A percentile compares a stretch with the other conserved stretches of the same genome.
These are phyloP conservation scores for Macroteleia sp. DNA, from an alignment of 2,888 invertebrate genomes.

Conservation along the genomic window DNA sequence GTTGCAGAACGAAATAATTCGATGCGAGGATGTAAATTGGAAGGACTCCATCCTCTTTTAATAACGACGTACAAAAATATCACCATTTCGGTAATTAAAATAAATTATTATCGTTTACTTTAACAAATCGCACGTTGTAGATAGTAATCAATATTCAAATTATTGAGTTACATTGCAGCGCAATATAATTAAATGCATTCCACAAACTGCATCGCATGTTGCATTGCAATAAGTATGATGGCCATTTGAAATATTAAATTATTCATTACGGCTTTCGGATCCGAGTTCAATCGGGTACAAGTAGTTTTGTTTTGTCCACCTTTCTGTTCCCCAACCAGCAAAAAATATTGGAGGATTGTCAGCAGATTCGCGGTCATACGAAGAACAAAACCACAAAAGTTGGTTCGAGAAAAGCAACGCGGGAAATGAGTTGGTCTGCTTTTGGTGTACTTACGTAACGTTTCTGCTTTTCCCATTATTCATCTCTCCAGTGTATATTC, in stretches of 20 bases:
- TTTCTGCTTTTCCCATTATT: conserved; percentile 65
- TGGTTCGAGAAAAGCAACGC: conserved; percentile 55
- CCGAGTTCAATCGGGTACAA: too few relatives aligned
- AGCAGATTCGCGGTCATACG: conserved; percentile 21
- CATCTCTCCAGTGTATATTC: conserved; percentile 61
- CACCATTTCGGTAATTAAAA: conserved; percentile 81
- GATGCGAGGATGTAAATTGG: conserved; percentile 81
- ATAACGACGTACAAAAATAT: conserved; percentile 84
- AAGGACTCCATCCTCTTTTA: conserved; percentile 82
- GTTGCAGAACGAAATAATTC: conserved; percentile 79
- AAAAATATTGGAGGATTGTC: conserved; percentile 63
- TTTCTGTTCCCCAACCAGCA: neutral
- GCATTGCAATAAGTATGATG: too few relatives aligned
- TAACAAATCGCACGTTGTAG: neutral
- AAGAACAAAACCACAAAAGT: conserved; percentile 49
- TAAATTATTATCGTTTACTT: conserved; percentile 19
- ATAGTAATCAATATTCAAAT: too few relatives aligned
- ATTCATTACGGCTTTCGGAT: conserved; percentile 42
- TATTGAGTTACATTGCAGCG: too few relatives aligned
- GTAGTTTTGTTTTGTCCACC: too few relatives aligned
- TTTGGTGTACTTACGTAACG: conserved; percentile 61
- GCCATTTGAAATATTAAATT: conserved; percentile 45
- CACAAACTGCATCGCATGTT: too few relatives aligned
- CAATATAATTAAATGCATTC: too few relatives aligned
- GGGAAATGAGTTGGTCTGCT: conserved; percentile 50